Evolutionary conservation across 64 coral and sea anemone species (phyloP).

Genomic region (Hydrozoanthus tunicans): DNA sequence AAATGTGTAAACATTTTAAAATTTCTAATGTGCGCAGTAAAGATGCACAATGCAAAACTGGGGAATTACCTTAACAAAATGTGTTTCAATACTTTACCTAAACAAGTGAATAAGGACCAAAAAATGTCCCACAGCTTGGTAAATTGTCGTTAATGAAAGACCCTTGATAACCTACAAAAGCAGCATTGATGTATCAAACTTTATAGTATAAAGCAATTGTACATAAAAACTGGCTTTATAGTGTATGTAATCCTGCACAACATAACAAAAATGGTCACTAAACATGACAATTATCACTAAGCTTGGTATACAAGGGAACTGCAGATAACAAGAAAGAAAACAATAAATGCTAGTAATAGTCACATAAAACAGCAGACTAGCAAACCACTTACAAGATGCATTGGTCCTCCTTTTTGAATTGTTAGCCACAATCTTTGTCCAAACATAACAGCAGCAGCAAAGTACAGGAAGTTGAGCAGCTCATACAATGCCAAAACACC

Average conservation of each 20-base stretch:
- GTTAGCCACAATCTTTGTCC: conserved; percentile 97
- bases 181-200: too few species aligned
- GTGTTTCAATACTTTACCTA: conserved; percentile 50
- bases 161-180: conserved; percentile 86
- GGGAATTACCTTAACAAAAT: neutral
- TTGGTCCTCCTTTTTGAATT: conserved; percentile 94
- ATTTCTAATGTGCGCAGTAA: too few species aligned
- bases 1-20: too few species aligned
- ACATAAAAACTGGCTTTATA: neutral
- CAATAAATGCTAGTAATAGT: neutral
- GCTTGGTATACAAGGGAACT: too few species aligned
- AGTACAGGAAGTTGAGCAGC: conserved; percentile 85
- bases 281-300: too few species aligned
- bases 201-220: neutral
- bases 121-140: conserved; percentile 71
- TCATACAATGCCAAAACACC: conserved; percentile 90
- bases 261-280: too few species aligned
- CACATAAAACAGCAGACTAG: neutral
- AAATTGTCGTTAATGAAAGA: conserved; percentile 68
- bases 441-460: conserved; percentile 84
- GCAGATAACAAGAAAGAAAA: too few species aligned
- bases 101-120: conserved; percentile 70
- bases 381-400: conserved; percentile 79
- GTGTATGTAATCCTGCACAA: too few species aligned
- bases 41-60: too few species aligned